phyloP scores from a whole-genome alignment of 2,113 vertebrate species.

The Ictalurus punctatus region DNA sequence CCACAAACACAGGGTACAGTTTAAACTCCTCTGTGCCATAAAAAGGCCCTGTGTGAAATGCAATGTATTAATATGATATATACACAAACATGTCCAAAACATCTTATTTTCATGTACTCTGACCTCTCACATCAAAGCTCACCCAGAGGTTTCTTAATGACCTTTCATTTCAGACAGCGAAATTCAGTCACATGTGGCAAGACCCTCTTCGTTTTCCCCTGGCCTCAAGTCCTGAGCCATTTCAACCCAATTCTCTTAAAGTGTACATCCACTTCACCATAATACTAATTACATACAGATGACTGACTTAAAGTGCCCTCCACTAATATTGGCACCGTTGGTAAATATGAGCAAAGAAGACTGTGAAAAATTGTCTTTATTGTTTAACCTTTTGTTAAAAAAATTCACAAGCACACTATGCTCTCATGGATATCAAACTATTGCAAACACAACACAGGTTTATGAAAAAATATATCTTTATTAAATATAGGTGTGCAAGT shows the following conservation, averaged over 20 bases:
- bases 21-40: constrained; percentile 84
- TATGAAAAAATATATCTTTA: no score
- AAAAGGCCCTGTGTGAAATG: constrained; percentile 78
- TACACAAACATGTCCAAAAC: not conserved
- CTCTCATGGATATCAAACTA: no score
- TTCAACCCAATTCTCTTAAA: not conserved
- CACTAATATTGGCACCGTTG: no score
- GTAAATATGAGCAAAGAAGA: no score
- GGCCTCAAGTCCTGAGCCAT: not conserved
- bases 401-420: no score
- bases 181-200: not conserved
- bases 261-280: not conserved
- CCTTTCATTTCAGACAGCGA: not conserved
- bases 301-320: not conserved
- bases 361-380: no score
- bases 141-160: not conserved
- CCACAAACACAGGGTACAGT: constrained; percentile 84
- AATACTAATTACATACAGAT: not conserved
- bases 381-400: no score
- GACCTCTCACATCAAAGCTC: not conserved
- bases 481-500: no score
- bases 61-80: not conserved
- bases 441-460: no score
- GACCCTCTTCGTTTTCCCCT: not conserved
- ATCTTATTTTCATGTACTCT: not conserved